Evolutionary conservation across 2,113 vertebrate genomes (phyloP), one percentile per base, ranked within the genome.

Genomic region (Chelonoidis abingdonii): DNA sequence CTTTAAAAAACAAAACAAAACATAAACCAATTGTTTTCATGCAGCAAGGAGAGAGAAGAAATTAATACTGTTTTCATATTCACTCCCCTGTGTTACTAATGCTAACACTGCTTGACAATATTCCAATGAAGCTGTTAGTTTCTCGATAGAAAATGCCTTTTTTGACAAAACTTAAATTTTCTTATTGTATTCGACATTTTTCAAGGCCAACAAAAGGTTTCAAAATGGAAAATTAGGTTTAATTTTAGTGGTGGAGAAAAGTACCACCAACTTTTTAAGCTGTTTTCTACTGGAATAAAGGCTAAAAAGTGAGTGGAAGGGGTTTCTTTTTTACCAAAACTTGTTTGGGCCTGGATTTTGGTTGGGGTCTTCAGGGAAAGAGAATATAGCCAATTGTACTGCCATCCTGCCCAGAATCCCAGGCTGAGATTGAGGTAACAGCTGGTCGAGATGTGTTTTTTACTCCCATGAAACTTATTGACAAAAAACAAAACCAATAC

Each of bases 401-500:
- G 95, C 95, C 88, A 59, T 83, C 65, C 86, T 97, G 96, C 96
- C 96, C 96, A 95, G 86, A 86, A 93, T 97, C 95, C 97, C 92
- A 95, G 93, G 94, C 95, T 84, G 92, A 92, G 47, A 96, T 65
- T 47, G 44, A 95, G 92, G 78, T 92, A 96, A 95, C 94, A 97
- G 96, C 41, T 16, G 7, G 11, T 27, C 47, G 41, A 59, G 47
- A 94, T 92, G 93, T 92, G 95, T 29, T 87, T 76, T 76, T 57
- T 57, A 53, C 83, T 94, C 95, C 97, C 96, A 97, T 92, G 78
- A 93, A 52, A 24, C 17, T 90, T 29, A 81, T 5, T 86, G 4
- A 79, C 88, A 91, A 83, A 88, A 54, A 91, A 65, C 49, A 62
- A 41, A 44, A 44, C 49, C 49, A 17, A 29, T 57, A 35, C 84